A percentile compares a stretch with the other conserved stretches of the same genome.
phyloP scores from a whole-genome alignment of 1,140 invertebrate genomes.

The Spodoptera litura region DNA sequence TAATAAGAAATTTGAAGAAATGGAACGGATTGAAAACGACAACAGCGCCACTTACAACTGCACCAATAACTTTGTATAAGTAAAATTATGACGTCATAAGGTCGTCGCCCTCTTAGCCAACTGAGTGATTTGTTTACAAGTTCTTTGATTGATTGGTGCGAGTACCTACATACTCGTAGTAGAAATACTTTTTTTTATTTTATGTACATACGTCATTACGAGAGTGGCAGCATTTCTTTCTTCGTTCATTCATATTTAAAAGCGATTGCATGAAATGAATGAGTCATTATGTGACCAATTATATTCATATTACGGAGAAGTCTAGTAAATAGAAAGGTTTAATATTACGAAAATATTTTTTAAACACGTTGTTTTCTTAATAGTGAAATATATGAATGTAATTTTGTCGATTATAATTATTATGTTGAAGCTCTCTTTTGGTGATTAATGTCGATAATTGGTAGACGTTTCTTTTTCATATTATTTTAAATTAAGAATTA shows the following conservation, averaged over 20 bases:
- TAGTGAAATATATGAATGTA: too few species aligned
- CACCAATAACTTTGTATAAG: neutral
- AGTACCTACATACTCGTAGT: neutral
- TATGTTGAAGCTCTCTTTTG: too few species aligned
- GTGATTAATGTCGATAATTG: too few species aligned
- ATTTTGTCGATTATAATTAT: too few species aligned
- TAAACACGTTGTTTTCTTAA: too few species aligned
- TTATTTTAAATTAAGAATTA: too few species aligned
- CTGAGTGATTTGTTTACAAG: constrained; percentile 15
- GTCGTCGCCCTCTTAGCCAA: constrained; percentile 38
- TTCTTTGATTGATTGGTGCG: constrained; percentile 12
- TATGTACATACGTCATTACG: neutral
- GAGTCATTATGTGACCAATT: neutral
- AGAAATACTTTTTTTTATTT: constrained; percentile 3
- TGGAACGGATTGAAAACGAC: too few species aligned
- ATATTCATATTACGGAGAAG: neutral
- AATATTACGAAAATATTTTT: too few species aligned
- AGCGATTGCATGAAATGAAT: neutral
- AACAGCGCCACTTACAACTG: too few species aligned
- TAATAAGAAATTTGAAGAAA: too few species aligned
- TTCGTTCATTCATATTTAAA: constrained; percentile 18
- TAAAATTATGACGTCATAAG: constrained; percentile 22
- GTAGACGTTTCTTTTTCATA: too few species aligned
- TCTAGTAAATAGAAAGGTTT: neutral
- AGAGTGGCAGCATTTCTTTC: constrained; percentile 5